Evolutionary conservation across 2,888 invertebrate species (phyloP).

Genomic region (Xylota sylvarum): DNA sequence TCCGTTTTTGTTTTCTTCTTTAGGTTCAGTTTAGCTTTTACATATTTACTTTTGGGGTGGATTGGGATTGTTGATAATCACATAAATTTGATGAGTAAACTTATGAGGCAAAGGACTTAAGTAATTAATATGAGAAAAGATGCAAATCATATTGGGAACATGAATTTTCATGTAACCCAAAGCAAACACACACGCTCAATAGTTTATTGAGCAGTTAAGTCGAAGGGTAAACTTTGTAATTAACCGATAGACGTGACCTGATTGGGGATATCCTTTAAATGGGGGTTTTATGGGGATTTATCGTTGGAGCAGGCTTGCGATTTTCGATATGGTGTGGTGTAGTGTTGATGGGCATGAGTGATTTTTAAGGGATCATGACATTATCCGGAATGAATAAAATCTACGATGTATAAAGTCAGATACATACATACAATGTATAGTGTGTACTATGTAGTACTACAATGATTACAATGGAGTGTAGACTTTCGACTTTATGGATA

Average conservation of each 20-base stretch:
- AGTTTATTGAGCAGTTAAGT: constrained; percentile 64
- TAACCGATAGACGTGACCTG: constrained; percentile 69
- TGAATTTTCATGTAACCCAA: constrained; percentile 66
- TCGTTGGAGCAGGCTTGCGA: constrained; percentile 1
- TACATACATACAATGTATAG: too few relatives aligned
- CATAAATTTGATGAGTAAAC: constrained; percentile 71
- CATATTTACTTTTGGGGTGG: too few relatives aligned
- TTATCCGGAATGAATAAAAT: neutral
- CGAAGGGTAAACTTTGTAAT: constrained; percentile 73
- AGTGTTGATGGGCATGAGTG: constrained; percentile 32
- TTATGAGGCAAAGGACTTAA: constrained; percentile 48
- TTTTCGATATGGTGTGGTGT: neutral
- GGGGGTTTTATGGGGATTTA: neutral
- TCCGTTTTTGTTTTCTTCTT: neutral
- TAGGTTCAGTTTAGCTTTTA: too few relatives aligned
- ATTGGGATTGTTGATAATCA: constrained; percentile 53
- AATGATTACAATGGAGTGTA: too few relatives aligned
- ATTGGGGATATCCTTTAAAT: constrained; percentile 51
- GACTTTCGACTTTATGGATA: too few relatives aligned
- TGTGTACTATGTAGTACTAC: too few relatives aligned
- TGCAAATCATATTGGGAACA: constrained; percentile 66
- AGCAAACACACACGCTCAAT: constrained; percentile 36
- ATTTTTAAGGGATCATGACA: constrained; percentile 8
- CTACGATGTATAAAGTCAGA: too few relatives aligned
- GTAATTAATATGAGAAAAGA: constrained; percentile 65